Conservation (phyloP, 2,888 invertebrate species). For the Patella ulyssiponensis region DNA sequence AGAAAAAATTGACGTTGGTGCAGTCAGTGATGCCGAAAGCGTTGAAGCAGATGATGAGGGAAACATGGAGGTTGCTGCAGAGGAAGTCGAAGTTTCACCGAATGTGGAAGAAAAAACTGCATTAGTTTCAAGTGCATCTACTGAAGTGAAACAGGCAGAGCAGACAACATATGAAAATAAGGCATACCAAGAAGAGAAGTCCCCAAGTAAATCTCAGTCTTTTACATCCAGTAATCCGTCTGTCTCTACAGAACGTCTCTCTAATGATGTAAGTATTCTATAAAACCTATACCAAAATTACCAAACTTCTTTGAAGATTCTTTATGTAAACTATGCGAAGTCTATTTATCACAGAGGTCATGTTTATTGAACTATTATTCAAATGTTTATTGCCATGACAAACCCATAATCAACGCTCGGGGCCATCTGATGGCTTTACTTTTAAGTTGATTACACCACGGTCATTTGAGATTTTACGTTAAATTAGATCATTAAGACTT, state of each 20-base stretch:
- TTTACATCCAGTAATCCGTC: conserved; percentile 45
- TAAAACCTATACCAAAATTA: too few relatives aligned
- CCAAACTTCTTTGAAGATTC: too few relatives aligned
- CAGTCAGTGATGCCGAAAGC: not conserved
- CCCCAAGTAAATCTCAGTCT: conserved; percentile 10
- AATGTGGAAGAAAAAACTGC: not conserved
- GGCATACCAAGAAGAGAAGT: conserved; percentile 49
- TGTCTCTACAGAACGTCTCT: conserved; percentile 29
- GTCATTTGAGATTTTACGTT: too few relatives aligned
- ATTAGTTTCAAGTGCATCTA: not conserved
- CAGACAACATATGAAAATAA: conserved; percentile 53
- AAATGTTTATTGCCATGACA: too few relatives aligned
- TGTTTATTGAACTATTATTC: too few relatives aligned
- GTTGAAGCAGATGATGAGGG: not conserved
- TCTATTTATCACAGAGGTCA: too few relatives aligned
- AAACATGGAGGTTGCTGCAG: not conserved
- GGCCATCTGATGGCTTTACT: too few relatives aligned
- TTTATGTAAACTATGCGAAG: too few relatives aligned
- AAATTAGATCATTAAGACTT: too few relatives aligned
- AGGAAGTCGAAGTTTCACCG: not conserved
- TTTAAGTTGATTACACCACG: too few relatives aligned
- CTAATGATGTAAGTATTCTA: conserved; percentile 32
- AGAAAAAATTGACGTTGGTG: not conserved
- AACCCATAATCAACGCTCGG: too few relatives aligned
- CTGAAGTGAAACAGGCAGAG: not conserved